Conservation (phyloP, 2,113 vertebrate genomes). For the Cisticola juncidis region DNA sequence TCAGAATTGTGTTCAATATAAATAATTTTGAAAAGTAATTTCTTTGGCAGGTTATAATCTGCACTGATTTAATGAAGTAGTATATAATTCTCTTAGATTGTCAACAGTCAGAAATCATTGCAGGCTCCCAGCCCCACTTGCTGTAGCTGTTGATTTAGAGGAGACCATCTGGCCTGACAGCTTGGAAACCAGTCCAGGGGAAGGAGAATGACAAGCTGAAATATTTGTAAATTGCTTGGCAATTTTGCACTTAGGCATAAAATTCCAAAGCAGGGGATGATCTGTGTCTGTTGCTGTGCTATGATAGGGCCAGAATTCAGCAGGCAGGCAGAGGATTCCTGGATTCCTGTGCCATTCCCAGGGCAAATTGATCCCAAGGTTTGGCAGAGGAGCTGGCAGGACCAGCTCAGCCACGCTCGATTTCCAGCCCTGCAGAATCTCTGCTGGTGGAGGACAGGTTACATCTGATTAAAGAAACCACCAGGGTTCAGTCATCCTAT, state of each 20-base stretch:
- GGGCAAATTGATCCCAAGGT: not conserved
- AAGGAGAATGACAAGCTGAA: constrained; percentile 42
- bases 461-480: not conserved
- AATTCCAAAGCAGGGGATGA: not conserved
- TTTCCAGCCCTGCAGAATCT: not conserved
- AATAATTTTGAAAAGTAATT: constrained; percentile 20
- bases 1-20: not conserved
- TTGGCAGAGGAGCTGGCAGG: not conserved
- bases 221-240: constrained; percentile 54
- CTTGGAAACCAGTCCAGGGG: constrained; percentile 50
- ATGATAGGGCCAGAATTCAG: not conserved
- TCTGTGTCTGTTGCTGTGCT: not conserved
- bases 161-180: constrained; percentile 67
- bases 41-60: constrained; percentile 46
- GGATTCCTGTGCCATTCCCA: not conserved
- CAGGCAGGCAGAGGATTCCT: not conserved
- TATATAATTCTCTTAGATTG: constrained; percentile 18
- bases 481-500: not conserved
- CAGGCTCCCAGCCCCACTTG: constrained; percentile 19
- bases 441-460: not conserved
- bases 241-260: constrained; percentile 6
- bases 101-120: constrained; percentile 47
- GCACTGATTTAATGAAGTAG: constrained; percentile 25
- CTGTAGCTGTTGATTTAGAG: constrained; percentile 52
- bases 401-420: not conserved